Conservation (phyloP, 2,113 vertebrate species). For the Xyrauchen texanus region DNA sequence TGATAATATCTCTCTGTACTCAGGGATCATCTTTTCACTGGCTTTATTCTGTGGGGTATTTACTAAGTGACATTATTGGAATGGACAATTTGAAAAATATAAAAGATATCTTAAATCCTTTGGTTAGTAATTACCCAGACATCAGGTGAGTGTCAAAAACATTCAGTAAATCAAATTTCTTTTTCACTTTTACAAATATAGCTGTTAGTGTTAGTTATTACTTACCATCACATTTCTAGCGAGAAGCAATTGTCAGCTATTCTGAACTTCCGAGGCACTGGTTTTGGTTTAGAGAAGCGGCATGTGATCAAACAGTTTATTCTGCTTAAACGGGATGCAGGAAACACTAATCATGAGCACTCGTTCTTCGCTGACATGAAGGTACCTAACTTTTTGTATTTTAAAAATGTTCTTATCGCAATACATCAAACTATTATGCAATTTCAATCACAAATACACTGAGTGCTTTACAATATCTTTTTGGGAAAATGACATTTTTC, state of each 20-base stretch:
- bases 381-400: slow-evolving; percentile 10
- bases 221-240: slow-evolving; percentile 24
- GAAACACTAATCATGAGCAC: neutral
- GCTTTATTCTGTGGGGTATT: slow-evolving; percentile 42
- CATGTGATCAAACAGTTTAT: slow-evolving; percentile 19
- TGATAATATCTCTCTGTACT: slow-evolving; percentile 4
- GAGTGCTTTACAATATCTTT: too few species aligned
- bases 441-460: too few species aligned
- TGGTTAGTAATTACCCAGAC: slow-evolving; percentile 46
- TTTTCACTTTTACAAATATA: too few species aligned
- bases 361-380: slow-evolving; percentile 47
- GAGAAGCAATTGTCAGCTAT: slow-evolving; percentile 49
- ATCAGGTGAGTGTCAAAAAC: slow-evolving; percentile 42
- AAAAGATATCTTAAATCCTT: slow-evolving; percentile 31
- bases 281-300: slow-evolving; percentile 20
- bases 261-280: slow-evolving; percentile 45
- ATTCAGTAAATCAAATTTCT: neutral
- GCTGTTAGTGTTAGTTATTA: too few species aligned
- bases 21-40: slow-evolving; percentile 49
- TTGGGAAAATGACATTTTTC: too few species aligned
- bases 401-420: too few species aligned
- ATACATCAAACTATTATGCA: too few species aligned
- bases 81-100: slow-evolving; percentile 43
- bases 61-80: slow-evolving; percentile 45
- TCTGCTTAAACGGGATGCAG: slow-evolving; percentile 34